These are phyloP conservation scores for Coenonympha arcania DNA, from an alignment of 2,888 invertebrate species.

Conservation along the genomic window DNA sequence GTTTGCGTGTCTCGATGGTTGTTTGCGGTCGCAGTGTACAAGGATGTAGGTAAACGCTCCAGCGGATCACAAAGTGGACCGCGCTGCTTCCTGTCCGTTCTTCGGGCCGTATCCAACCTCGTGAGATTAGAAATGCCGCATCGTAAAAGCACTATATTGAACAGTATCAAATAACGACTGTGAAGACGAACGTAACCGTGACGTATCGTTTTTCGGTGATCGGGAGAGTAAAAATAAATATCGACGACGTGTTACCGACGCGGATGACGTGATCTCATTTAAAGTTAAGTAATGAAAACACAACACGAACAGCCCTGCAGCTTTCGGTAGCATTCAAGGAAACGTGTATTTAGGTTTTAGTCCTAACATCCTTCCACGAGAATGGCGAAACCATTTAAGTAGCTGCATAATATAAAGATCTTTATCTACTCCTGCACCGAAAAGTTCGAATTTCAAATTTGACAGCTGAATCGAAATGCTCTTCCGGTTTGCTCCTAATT, in stretches of 20 bases:
- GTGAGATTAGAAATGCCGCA: constrained; percentile 15
- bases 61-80: constrained; percentile 52
- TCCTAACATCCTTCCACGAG: no score
- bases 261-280: constrained; percentile 6
- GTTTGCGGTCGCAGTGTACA: constrained; percentile 60
- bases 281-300: constrained; percentile 1
- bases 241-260: neutral
- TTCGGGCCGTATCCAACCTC: constrained; percentile 27
- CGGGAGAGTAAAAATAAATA: constrained; percentile 19
- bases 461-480: no score
- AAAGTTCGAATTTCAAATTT: no score
- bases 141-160: constrained; percentile 11
- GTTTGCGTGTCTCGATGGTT: constrained; percentile 48
- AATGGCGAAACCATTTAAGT: no score
- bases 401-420: no score
- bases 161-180: constrained; percentile 45
- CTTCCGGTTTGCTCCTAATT: no score
- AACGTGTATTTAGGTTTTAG: no score
- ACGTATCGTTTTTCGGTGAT: constrained; percentile 45
- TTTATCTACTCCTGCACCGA: no score
- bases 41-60: constrained; percentile 46
- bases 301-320: no score
- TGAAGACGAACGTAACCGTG: constrained; percentile 45
- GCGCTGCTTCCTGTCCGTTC: constrained; percentile 25
- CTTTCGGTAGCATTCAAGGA: no score